These are phyloP conservation scores for Meliscaeva auricollis DNA, from an alignment of 2,888 invertebrate genomes.

Conservation along the genomic window DNA sequence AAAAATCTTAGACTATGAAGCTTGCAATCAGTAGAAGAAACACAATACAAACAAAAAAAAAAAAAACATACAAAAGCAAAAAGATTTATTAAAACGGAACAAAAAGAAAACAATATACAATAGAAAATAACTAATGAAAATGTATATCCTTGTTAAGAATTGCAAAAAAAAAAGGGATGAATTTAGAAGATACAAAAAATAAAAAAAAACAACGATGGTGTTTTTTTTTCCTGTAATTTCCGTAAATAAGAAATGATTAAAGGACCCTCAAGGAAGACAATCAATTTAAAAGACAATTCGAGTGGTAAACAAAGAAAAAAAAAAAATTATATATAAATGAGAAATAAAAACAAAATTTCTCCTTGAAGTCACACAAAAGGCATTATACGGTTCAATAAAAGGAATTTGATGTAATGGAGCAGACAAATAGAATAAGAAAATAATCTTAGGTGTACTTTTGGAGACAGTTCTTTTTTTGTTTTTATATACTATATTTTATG, in stretches of 20 bases:
- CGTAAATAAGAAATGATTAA: constrained; percentile 58
- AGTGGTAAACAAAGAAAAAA: constrained; percentile 22
- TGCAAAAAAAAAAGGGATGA: not conserved
- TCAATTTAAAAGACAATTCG: constrained; percentile 55
- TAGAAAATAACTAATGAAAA: not conserved
- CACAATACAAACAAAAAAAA: not conserved
- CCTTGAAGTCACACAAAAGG: constrained; percentile 30
- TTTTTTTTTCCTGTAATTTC: constrained; percentile 37
- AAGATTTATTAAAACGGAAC: not conserved
- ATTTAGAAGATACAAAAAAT: constrained; percentile 1
- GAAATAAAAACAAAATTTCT: constrained; percentile 15
- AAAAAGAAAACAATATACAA: not conserved
- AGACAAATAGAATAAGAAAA: constrained; percentile 36
- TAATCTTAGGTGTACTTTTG: constrained; percentile 29
- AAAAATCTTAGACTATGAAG: not conserved
- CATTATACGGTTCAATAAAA: constrained; percentile 43
- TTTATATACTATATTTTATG: not conserved
- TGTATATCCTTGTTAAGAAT: not conserved
- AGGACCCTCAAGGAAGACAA: constrained; percentile 40
- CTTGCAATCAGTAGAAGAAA: not conserved
- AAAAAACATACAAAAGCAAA: not conserved
- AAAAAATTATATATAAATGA: not conserved
- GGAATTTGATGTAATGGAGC: constrained; percentile 19
- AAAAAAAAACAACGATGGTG: constrained; percentile 1
- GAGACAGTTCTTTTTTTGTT: constrained; percentile 3